A percentile compares a stretch with the other conserved stretches of the same genome.
Conservation (phyloP, 2,113 vertebrate genomes). For the Python bivittatus region DNA sequence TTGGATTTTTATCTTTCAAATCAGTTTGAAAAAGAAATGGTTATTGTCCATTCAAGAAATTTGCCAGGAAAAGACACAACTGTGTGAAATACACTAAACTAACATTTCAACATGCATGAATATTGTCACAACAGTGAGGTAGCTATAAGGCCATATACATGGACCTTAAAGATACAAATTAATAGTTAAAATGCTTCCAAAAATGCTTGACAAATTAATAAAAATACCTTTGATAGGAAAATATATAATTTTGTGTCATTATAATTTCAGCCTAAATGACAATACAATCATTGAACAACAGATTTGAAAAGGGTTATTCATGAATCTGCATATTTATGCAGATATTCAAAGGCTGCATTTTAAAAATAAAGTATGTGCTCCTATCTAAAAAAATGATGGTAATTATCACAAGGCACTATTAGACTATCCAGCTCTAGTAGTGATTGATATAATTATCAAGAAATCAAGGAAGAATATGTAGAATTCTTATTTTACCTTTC, state of each 20-base stretch:
- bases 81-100: not conserved
- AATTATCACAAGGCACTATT: not conserved
- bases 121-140: not conserved
- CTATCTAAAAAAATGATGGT: not conserved
- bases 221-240: conserved; percentile 18
- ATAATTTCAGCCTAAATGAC: conserved; percentile 11
- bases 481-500: not conserved
- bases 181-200: conserved; percentile 22
- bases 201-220: not conserved
- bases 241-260: conserved; percentile 1
- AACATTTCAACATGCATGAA: not conserved
- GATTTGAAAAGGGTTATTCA: not conserved
- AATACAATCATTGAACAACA: not conserved
- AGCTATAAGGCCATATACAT: not conserved
- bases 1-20: conserved; percentile 20
- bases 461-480: not conserved
- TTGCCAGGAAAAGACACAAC: not conserved
- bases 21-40: not conserved
- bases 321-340: not conserved
- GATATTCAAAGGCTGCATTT: not conserved
- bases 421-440: not conserved
- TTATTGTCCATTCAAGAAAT: not conserved
- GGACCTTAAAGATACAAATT: not conserved
- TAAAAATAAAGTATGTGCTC: not conserved
- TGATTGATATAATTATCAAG: not conserved